Evolutionary conservation across 2,888 invertebrate species (phyloP), one percentile per base, ranked within the genome.

Genomic region (Drosophila aldrichi): DNA sequence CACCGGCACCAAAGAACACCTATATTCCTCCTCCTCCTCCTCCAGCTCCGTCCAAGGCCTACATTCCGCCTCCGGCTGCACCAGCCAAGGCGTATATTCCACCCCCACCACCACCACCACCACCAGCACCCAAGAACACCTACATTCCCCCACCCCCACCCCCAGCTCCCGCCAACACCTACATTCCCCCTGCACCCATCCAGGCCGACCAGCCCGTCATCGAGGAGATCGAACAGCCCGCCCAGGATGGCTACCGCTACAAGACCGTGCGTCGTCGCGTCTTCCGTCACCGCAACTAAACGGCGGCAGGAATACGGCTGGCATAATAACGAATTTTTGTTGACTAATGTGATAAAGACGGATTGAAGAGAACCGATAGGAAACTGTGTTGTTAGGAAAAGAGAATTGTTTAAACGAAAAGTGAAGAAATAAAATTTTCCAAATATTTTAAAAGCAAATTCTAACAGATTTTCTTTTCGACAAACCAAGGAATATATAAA

Each of bases 201-300:
- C 81, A 81, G 55, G 54, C 66, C 10, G 77, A 80, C 41, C 79
- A 77, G 43, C 77, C 84, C 46, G 16, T 68, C 40, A 18, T 70
- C 29, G 78, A 88, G 62, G 76, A 78, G 70, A 64, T 84, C 70
- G 85, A 90, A 36, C 88, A 89, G 63, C 90, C 88, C 12, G 76
- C 90, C 38, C 78, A 88, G 74, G 87, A 87, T 54, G 87, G 87
- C 3, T 87, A 87, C 69, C 87, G 90, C 68, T 87, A 87, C 76
- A 87, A 77, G 82, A 87, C 87, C 16, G 86, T 87, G 29, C 87
- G 87, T 46, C 87, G 87, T 66, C 90, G 90, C 20, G 90, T 87
- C 76, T 77, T 89, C 85, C 91, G 87, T 38, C 78, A 82, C 59
- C 87, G 87, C 70, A 80, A 82, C 80, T 87, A 77, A 70, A 20